Conservation (phyloP, 1,140 invertebrate genomes). For the Ips typographus region DNA sequence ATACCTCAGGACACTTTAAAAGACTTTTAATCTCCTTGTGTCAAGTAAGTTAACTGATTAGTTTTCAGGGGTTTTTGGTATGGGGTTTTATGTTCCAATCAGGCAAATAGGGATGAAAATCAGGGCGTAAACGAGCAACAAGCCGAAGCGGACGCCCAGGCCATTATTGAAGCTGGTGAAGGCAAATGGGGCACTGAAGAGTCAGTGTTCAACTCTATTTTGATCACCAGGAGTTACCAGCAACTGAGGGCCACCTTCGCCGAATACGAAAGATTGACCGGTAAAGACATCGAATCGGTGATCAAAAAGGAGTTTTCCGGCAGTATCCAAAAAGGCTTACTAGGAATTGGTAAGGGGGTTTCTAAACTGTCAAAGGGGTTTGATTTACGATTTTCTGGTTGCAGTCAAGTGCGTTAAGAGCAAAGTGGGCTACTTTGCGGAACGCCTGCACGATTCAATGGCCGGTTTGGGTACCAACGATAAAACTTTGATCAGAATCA, state of each 20-base stretch:
- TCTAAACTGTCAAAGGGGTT: not conserved
- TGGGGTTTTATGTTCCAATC: no score
- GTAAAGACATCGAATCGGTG: slow-evolving; percentile 80
- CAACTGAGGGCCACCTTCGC: slow-evolving; percentile 82
- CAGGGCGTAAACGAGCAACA: slow-evolving; percentile 65
- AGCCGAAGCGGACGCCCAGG: slow-evolving; percentile 71
- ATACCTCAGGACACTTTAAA: slow-evolving; percentile 91
- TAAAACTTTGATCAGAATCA: slow-evolving; percentile 83
- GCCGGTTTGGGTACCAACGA: slow-evolving; percentile 87
- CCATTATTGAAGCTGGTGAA: slow-evolving; percentile 71
- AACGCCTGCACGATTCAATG: slow-evolving; percentile 87
- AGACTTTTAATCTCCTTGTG: slow-evolving; percentile 82
- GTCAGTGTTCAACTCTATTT: slow-evolving; percentile 79
- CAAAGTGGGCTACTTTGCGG: slow-evolving; percentile 91
- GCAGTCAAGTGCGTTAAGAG: slow-evolving; percentile 87
- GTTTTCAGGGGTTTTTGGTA: not conserved
- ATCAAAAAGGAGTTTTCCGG: slow-evolving; percentile 89
- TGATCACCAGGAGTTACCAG: slow-evolving; percentile 76
- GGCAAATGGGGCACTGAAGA: slow-evolving; percentile 87
- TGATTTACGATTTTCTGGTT: slow-evolving; percentile 15
- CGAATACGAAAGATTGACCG: slow-evolving; percentile 73
- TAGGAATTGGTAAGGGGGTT: slow-evolving; percentile 74
- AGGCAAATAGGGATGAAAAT: slow-evolving; percentile 78
- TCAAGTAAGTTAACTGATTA: slow-evolving; percentile 53
- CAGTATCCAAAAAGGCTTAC: slow-evolving; percentile 77